phyloP scores from a whole-genome alignment of 2,888 invertebrate species.

The Diarsia rubi region DNA sequence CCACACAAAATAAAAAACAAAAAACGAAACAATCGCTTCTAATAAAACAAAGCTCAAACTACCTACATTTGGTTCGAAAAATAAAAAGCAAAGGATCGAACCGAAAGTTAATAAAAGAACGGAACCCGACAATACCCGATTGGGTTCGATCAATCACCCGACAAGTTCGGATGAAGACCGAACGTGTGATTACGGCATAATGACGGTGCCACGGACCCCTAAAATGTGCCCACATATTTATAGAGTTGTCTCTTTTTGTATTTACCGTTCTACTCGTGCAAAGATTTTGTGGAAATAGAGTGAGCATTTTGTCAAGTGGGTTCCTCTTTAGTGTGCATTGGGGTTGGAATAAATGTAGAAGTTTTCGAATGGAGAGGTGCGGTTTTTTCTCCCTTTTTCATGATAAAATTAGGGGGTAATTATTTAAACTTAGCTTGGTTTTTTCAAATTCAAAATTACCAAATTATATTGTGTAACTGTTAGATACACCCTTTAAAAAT shows the following conservation, averaged over 20 bases:
- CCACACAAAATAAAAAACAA: conserved; percentile 39
- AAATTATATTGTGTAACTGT: no score
- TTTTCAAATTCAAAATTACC: no score
- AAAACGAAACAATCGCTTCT: conserved; percentile 34
- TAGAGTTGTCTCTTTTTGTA: conserved; percentile 62
- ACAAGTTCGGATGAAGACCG: conserved; percentile 72
- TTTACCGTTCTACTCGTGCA: conserved; percentile 26
- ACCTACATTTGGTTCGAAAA: conserved; percentile 36
- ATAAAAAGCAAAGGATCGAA: conserved; percentile 39
- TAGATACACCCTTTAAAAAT: no score
- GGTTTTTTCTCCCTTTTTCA: not conserved
- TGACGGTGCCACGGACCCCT: conserved; percentile 65
- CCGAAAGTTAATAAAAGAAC: conserved; percentile 60
- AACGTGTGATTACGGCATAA: conserved; percentile 76
- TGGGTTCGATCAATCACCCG: conserved; percentile 74
- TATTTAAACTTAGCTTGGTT: no score
- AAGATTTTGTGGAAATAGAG: conserved; percentile 26
- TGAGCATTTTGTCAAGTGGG: conserved; percentile 34
- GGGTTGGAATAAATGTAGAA: conserved; percentile 19
- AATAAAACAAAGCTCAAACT: conserved; percentile 54
- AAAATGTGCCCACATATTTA: conserved; percentile 64
- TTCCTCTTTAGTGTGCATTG: conserved; percentile 30
- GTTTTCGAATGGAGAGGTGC: conserved; percentile 2
- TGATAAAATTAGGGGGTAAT: no score
- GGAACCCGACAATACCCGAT: conserved; percentile 62